A percentile compares a stretch with the other conserved stretches of the same genome.
These are phyloP conservation scores for Thermophis baileyi DNA, from an alignment of 2,113 vertebrate genomes.

Conservation along the genomic window DNA sequence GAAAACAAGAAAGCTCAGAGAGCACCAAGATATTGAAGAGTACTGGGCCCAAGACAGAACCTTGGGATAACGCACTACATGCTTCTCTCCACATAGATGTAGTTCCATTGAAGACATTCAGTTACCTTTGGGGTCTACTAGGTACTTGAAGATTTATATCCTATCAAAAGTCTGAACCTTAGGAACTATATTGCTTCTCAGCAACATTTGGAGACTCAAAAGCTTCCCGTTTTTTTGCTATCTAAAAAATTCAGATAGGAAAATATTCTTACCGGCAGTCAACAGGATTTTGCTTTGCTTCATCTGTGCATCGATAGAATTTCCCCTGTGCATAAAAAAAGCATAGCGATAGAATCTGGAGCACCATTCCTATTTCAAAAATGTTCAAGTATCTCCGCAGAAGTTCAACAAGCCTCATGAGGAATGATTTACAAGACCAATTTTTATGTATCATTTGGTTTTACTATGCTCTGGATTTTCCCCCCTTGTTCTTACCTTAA, in stretches of 20 bases:
- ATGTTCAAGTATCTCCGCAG: not conserved
- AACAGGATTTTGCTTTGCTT: constrained; percentile 87
- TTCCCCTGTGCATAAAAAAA: constrained; percentile 82
- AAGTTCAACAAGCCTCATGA: not conserved
- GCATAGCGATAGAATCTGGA: constrained; percentile 29
- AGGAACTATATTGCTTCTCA: not conserved
- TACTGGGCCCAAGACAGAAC: not conserved
- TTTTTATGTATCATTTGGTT: not conserved
- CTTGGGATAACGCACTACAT: not conserved
- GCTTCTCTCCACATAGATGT: not conserved
- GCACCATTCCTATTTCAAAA: not conserved
- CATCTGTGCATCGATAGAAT: constrained; percentile 95
- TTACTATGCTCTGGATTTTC: not conserved
- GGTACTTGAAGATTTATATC: not conserved
- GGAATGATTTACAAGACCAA: not conserved
- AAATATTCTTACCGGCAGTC: constrained; percentile 85
- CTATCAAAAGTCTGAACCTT: not conserved
- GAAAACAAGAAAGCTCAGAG: too few relatives aligned
- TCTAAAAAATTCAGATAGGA: constrained; percentile 10
- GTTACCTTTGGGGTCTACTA: not conserved
- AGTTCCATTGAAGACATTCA: not conserved
- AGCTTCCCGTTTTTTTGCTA: not conserved
- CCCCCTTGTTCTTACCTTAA: constrained; percentile 91
- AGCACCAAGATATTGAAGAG: not conserved
- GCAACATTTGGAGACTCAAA: not conserved